phyloP scores from a whole-genome alignment of 2,888 invertebrate species.

The Timandra comae region DNA sequence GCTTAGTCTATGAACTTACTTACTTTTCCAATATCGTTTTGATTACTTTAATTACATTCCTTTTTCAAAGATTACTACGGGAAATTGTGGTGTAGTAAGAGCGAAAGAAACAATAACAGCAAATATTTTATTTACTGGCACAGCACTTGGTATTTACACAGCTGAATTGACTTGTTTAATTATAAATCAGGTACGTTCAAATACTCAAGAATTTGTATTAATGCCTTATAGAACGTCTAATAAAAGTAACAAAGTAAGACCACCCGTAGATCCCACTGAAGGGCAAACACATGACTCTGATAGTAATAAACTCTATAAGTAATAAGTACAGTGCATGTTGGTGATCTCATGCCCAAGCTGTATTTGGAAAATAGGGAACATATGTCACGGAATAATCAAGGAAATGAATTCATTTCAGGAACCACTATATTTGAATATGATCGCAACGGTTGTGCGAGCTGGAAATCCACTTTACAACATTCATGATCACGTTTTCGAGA shows the following conservation, averaged over 20 bases:
- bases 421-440: slow-evolving; percentile 50
- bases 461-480: slow-evolving; percentile 46
- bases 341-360: no score
- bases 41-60: no score
- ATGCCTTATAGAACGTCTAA: not conserved
- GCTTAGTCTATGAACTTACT: no score
- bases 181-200: slow-evolving; percentile 54
- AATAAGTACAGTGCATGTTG: no score
- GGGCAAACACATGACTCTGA: no score
- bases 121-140: slow-evolving; percentile 51
- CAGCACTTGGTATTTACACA: slow-evolving; percentile 54
- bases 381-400: no score
- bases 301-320: no score
- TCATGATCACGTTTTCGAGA: slow-evolving; percentile 51
- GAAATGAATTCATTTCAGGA: no score
- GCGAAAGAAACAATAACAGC: slow-evolving; percentile 56
- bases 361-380: no score
- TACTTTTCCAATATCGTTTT: no score
- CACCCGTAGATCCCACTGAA: no score
- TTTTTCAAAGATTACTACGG: slow-evolving; percentile 67
- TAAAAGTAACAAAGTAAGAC: not conserved
- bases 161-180: slow-evolving; percentile 62
- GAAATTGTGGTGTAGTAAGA: slow-evolving; percentile 63
- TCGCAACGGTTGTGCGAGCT: slow-evolving; percentile 49
- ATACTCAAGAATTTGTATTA: not conserved